Percentiles rank a stretch among this genome's conserved stretches.
Conservation (phyloP, 1,140 invertebrate genomes). For the Himalopsyche phryganea region DNA sequence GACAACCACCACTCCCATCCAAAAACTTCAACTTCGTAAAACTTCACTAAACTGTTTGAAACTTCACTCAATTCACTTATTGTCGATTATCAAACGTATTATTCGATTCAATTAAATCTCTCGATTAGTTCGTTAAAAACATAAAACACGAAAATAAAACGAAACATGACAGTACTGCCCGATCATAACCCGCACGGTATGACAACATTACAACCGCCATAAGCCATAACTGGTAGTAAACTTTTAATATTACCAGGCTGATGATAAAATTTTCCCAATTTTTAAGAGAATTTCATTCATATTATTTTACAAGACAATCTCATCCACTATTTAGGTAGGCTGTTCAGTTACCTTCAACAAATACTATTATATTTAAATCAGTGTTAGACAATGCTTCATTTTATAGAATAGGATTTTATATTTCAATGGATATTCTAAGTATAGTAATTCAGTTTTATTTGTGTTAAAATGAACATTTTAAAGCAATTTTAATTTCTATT, state of each 20-base stretch:
- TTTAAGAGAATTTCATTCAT: neutral
- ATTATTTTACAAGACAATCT: no score
- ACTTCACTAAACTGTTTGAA: constrained; percentile 17
- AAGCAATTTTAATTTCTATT: no score
- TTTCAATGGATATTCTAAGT: no score
- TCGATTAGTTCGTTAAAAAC: neutral
- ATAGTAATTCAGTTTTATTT: no score
- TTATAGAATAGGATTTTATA: no score
- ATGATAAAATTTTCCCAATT: constrained; percentile 4
- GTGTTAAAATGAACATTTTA: no score
- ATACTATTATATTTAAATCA: no score
- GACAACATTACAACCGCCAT: constrained; percentile 23
- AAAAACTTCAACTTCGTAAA: constrained; percentile 11
- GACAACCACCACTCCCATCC: constrained; percentile 22
- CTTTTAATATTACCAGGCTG: constrained; percentile 3
- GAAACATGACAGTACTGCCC: constrained; percentile 20
- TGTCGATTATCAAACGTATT: no score
- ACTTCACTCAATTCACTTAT: constrained; percentile 10
- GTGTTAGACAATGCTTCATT: no score
- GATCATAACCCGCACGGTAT: constrained; percentile 7
- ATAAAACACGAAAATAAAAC: constrained; percentile 6
- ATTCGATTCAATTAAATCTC: neutral
- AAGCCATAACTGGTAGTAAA: constrained; percentile 14
- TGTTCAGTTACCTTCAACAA: no score
- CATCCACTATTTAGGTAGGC: no score